Percentiles rank a stretch among this genome's conserved stretches.
phyloP scores from a whole-genome alignment of 2,797 vertebrate genomes.

The Harpagifer antarcticus region DNA sequence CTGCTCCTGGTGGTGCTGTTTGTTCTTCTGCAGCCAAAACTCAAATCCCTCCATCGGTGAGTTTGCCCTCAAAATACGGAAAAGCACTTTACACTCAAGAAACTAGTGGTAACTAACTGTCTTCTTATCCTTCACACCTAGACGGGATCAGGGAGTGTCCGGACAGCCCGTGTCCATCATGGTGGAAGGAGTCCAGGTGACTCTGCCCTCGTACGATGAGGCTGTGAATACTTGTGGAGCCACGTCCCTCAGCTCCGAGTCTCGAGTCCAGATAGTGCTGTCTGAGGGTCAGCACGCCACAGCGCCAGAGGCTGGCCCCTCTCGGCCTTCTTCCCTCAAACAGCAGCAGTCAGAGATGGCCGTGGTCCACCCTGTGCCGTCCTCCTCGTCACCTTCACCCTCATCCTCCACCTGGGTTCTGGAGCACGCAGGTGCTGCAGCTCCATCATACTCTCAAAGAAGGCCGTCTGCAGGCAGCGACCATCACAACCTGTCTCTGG shows the following conservation, averaged over 20 bases:
- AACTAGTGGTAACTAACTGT: not conserved
- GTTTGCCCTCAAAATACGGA: slow-evolving; percentile 9
- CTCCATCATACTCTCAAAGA: slow-evolving; percentile 79
- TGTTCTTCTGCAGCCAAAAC: slow-evolving; percentile 95
- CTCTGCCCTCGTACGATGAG: slow-evolving; percentile 95
- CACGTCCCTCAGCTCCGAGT: slow-evolving; percentile 83
- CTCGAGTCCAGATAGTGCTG: slow-evolving; percentile 92
- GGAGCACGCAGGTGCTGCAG: slow-evolving; percentile 82
- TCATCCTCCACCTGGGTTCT: slow-evolving; percentile 80
- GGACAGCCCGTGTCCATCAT: slow-evolving; percentile 95
- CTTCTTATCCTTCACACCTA: slow-evolving; percentile 58
- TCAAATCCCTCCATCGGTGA: slow-evolving; percentile 96
- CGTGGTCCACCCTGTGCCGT: slow-evolving; percentile 88
- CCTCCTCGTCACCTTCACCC: slow-evolving; percentile 72
- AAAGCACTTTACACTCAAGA: not conserved
- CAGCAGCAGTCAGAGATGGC: slow-evolving; percentile 90
- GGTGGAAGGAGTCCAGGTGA: slow-evolving; percentile 96
- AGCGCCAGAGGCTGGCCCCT: slow-evolving; percentile 82
- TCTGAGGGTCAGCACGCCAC: slow-evolving; percentile 86
- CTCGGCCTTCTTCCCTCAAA: slow-evolving; percentile 76
- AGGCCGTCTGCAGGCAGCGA: slow-evolving; percentile 89
- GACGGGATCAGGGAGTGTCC: slow-evolving; percentile 91
- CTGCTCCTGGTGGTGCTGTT: slow-evolving; percentile 95
- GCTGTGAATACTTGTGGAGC: slow-evolving; percentile 89
- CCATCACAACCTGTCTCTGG: slow-evolving; percentile 90